These are phyloP conservation scores for Leptogaster cylindrica DNA, from an alignment of 2,888 invertebrate species.

Conservation along the genomic window DNA sequence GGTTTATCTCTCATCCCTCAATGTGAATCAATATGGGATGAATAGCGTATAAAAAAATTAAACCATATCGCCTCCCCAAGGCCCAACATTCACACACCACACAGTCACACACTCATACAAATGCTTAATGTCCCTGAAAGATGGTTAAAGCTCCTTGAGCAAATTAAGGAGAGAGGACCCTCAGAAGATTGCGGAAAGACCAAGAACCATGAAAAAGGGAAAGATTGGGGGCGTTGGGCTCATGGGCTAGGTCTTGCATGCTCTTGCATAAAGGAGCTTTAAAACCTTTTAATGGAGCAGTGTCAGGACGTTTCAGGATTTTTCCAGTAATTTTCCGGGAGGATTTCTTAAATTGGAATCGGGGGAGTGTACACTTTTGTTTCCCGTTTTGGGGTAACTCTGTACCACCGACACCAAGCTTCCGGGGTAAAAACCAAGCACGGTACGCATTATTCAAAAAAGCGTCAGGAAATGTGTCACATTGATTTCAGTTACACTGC, in stretches of 20 bases:
- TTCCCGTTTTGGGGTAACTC: constrained; percentile 2
- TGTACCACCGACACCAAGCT: neutral
- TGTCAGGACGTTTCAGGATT: constrained; percentile 24
- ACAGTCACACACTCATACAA: neutral
- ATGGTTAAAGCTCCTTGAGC: constrained; percentile 4
- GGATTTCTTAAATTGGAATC: constrained; percentile 13
- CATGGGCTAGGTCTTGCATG: constrained; percentile 8
- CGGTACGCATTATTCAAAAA: too few relatives aligned
- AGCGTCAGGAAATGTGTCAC: too few relatives aligned
- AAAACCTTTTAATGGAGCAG: constrained; percentile 38
- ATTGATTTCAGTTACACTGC: too few relatives aligned
- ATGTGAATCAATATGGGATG: constrained; percentile 26
- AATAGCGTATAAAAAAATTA: constrained; percentile 35
- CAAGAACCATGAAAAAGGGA: neutral
- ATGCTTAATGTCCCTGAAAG: constrained; percentile 6
- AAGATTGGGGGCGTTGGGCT: neutral
- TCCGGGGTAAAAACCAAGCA: too few relatives aligned
- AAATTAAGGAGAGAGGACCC: neutral
- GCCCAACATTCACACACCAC: constrained; percentile 9
- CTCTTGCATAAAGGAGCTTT: constrained; percentile 37
- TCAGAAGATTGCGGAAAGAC: constrained; percentile 7
- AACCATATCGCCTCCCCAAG: too few relatives aligned
- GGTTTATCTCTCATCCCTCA: constrained; percentile 32
- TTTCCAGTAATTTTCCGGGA: constrained; percentile 36
- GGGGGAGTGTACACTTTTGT: constrained; percentile 6